Percentiles rank a stretch among this genome's conserved stretches.
These are phyloP conservation scores for Todus mexicanus DNA, from an alignment of 2,797 vertebrate species.

Conservation along the genomic window DNA sequence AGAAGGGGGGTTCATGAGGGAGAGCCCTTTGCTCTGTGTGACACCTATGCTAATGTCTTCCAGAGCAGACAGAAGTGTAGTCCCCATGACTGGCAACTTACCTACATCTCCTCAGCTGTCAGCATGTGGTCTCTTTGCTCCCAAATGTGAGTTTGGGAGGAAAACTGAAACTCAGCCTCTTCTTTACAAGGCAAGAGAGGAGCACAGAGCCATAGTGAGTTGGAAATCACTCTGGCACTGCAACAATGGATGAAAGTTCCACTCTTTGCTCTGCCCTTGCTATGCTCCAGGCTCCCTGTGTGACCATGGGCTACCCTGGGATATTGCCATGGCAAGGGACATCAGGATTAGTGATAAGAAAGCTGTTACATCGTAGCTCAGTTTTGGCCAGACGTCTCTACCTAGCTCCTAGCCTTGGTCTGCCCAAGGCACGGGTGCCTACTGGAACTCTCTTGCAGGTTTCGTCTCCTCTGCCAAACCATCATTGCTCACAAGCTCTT, in stretches of 20 bases:
- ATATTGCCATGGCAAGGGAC: background rate
- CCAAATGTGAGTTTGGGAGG: background rate
- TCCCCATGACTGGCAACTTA: background rate
- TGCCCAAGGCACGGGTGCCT: background rate
- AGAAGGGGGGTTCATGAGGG: background rate
- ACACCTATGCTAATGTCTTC: background rate
- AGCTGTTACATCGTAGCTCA: background rate
- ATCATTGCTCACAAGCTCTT: slow-evolving; percentile 95
- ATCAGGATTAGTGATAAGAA: background rate
- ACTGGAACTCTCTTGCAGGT: slow-evolving; percentile 76
- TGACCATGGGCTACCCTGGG: background rate
- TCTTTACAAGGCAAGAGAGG: background rate
- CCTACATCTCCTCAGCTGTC: background rate
- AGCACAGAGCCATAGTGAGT: background rate
- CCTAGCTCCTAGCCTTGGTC: background rate
- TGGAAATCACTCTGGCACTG: background rate
- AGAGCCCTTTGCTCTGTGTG: background rate
- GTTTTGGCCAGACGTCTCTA: background rate
- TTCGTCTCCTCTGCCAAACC: slow-evolving; percentile 91
- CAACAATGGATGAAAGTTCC: background rate
- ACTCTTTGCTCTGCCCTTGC: background rate
- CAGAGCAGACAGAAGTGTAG: background rate
- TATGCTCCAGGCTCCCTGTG: background rate
- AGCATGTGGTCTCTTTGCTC: background rate
- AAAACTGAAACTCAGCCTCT: background rate